Percentiles rank a stretch among this genome's conserved stretches.
These are phyloP conservation scores for Eilema depressum DNA, from an alignment of 2,888 invertebrate species.

Conservation along the genomic window DNA sequence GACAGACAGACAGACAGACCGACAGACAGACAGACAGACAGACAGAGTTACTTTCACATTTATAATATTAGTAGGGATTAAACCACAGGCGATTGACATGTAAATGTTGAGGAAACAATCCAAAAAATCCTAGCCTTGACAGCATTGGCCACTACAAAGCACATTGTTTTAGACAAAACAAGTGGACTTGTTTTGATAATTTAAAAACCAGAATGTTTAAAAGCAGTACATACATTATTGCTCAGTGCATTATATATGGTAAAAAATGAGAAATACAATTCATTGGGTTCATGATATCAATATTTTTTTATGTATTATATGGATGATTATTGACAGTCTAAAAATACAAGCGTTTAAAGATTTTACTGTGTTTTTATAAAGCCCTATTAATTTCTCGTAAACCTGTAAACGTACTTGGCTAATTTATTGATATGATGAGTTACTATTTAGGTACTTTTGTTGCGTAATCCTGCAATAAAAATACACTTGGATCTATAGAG, in stretches of 20 bases:
- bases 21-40: no score
- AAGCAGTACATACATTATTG: slow-evolving; percentile 7
- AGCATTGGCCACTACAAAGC: slow-evolving; percentile 6
- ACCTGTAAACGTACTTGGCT: not conserved
- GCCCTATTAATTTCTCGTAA: no score
- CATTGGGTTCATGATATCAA: slow-evolving; percentile 2
- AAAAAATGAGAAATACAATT: slow-evolving; percentile 5
- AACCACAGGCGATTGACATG: no score
- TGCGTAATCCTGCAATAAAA: slow-evolving; percentile 20
- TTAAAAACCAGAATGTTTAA: not conserved
- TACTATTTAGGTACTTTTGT: slow-evolving; percentile 10
- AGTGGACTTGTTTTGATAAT: not conserved
- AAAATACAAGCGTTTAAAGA: no score
- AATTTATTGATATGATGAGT: slow-evolving; percentile 10
- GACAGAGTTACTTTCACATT: no score
- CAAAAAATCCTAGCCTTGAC: not conserved
- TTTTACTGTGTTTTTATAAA: no score
- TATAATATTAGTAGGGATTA: no score
- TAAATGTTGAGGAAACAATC: no score
- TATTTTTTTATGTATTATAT: not conserved
- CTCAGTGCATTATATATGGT: slow-evolving; percentile 7
- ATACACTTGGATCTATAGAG: slow-evolving; percentile 15
- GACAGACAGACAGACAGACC: no score
- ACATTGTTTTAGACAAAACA: slow-evolving; percentile 1
- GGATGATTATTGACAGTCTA: slow-evolving; percentile 1